Conservation (phyloP, 2,888 invertebrate genomes). For the Acronicta alni region DNA sequence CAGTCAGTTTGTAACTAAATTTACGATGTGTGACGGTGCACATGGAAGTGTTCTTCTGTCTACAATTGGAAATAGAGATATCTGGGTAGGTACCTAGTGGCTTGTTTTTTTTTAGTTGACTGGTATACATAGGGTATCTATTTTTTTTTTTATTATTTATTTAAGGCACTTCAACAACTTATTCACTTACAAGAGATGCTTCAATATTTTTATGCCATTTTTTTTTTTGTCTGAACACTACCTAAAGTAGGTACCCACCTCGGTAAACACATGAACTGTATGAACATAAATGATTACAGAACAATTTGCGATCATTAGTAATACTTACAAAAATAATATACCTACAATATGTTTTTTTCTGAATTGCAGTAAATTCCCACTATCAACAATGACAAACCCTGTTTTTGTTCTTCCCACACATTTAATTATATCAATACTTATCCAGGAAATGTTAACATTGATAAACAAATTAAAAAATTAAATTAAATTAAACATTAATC, state of each 20-base stretch:
- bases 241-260: no score
- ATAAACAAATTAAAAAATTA: not conserved
- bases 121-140: no score
- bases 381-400: conserved; percentile 22
- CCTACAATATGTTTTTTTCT: conserved; percentile 16
- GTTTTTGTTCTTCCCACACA: conserved; percentile 23
- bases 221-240: not conserved
- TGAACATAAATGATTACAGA: not conserved
- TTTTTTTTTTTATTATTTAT: no score
- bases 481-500: no score
- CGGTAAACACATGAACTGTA: not conserved
- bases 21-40: no score
- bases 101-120: no score
- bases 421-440: not conserved
- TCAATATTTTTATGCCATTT: not conserved
- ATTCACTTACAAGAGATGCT: no score
- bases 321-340: conserved; percentile 3
- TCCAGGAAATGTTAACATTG: not conserved
- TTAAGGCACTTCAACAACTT: no score
- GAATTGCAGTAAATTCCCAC: conserved; percentile 25
- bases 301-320: conserved; percentile 1
- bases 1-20: not conserved
- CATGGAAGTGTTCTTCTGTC: no score
- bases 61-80: no score
- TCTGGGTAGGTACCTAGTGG: no score